Percentiles rank a stretch among this genome's conserved stretches.
These are phyloP conservation scores for Leguminivora glycinivorella DNA, from an alignment of 1,140 invertebrate genomes.

Conservation along the genomic window DNA sequence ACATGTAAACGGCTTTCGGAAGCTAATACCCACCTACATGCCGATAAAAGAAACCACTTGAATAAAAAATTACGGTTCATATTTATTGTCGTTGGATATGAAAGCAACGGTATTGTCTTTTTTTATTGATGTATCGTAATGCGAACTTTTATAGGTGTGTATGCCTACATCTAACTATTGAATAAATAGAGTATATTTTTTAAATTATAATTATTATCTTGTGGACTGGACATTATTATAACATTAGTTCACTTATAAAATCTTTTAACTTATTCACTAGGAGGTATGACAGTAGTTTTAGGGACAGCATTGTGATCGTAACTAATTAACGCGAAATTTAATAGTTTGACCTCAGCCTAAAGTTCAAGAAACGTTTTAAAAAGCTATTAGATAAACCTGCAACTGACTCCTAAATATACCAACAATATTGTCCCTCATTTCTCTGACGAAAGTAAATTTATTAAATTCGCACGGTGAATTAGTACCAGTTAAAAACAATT, in stretches of 20 bases:
- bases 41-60: slow-evolving; percentile 31
- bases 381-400: neutral
- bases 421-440: neutral
- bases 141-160: too few relatives aligned
- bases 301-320: too few relatives aligned
- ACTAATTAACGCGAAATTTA: too few relatives aligned
- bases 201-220: too few relatives aligned
- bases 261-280: too few relatives aligned
- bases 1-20: slow-evolving; percentile 67
- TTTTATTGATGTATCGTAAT: neutral
- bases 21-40: slow-evolving; percentile 46
- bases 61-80: slow-evolving; percentile 31
- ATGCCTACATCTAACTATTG: too few relatives aligned
- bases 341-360: too few relatives aligned
- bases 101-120: neutral
- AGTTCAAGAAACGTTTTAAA: too few relatives aligned
- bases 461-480: neutral
- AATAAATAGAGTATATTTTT: too few relatives aligned
- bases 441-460: slow-evolving; percentile 1
- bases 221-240: too few relatives aligned
- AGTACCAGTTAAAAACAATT: slow-evolving; percentile 23
- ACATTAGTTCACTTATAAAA: too few relatives aligned
- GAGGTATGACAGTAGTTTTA: too few relatives aligned
- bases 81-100: slow-evolving; percentile 17
- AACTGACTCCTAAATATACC: neutral